These are phyloP conservation scores for Sogatella furcifera DNA, from an alignment of 1,140 invertebrate genomes.

Conservation along the genomic window DNA sequence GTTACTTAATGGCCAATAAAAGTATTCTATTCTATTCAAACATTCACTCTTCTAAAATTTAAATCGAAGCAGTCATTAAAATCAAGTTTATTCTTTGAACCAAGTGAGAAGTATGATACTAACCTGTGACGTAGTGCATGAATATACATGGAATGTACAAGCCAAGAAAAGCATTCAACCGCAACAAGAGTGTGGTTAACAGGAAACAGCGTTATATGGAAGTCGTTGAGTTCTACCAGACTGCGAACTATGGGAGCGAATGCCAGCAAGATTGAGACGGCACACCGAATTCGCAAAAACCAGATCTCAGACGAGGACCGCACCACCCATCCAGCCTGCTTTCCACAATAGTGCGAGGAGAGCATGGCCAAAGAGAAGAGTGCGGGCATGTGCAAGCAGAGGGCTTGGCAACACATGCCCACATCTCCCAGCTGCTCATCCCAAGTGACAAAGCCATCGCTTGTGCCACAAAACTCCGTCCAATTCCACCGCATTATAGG, in stretches of 20 bases:
- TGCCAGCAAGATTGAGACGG: slow-evolving; percentile 46
- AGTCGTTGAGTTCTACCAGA: neutral
- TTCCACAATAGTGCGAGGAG: slow-evolving; percentile 66
- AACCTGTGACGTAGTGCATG: slow-evolving; percentile 42
- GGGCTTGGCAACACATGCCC: slow-evolving; percentile 68
- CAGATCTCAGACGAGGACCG: slow-evolving; percentile 44
- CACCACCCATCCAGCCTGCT: slow-evolving; percentile 41
- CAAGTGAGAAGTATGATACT: neutral
- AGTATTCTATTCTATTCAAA: too few species aligned
- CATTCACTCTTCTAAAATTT: too few species aligned
- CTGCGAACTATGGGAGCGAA: slow-evolving; percentile 23
- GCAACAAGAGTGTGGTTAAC: slow-evolving; percentile 14
- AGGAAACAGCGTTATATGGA: slow-evolving; percentile 9
- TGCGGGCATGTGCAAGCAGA: slow-evolving; percentile 52
- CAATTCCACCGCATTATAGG: slow-evolving; percentile 31
- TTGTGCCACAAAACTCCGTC: slow-evolving; percentile 57
- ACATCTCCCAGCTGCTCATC: slow-evolving; percentile 55
- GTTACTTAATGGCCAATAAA: too few species aligned
- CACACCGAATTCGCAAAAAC: slow-evolving; percentile 47
- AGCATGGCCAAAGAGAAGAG: slow-evolving; percentile 54
- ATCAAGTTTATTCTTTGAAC: too few species aligned
- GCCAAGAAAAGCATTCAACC: slow-evolving; percentile 56
- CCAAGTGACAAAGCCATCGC: slow-evolving; percentile 47
- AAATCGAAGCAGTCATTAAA: too few species aligned
- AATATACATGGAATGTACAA: slow-evolving; percentile 66